Conservation (phyloP, 2,888 invertebrate species). For the Oscheius sp. region DNA sequence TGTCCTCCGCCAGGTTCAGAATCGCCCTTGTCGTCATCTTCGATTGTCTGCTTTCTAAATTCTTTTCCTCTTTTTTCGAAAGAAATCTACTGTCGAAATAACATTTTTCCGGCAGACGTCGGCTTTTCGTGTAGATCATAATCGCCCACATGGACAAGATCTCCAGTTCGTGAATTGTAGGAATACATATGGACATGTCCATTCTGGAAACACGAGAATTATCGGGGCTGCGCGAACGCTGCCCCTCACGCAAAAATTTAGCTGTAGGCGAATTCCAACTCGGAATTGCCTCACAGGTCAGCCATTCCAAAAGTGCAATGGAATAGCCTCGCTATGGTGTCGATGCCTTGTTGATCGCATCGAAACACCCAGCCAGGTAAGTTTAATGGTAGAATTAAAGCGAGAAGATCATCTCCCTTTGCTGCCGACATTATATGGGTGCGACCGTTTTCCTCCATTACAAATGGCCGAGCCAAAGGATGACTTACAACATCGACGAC, state of each 20-base stretch:
- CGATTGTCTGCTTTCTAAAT: background rate
- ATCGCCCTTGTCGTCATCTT: background rate
- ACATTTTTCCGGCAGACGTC: constrained; percentile 17
- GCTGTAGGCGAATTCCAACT: constrained; percentile 76
- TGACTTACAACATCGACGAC: constrained; percentile 8
- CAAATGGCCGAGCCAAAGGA: no score
- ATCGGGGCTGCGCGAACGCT: constrained; percentile 73
- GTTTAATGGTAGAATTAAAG: constrained; percentile 72
- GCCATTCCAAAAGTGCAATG: constrained; percentile 82
- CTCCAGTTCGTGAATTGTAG: background rate
- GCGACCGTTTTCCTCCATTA: no score
- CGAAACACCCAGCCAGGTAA: constrained; percentile 83
- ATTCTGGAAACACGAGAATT: background rate
- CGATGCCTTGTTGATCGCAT: constrained; percentile 82
- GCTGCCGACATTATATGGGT: no score
- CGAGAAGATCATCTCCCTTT: no score
- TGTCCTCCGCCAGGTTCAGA: background rate
- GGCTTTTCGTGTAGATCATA: constrained; percentile 28
- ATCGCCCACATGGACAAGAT: constrained; percentile 18
- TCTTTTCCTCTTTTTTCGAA: background rate
- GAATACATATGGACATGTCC: constrained; percentile 30
- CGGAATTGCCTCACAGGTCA: constrained; percentile 84
- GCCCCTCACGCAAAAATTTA: constrained; percentile 71
- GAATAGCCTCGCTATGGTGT: constrained; percentile 81
- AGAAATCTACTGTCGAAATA: constrained; percentile 6